A percentile compares a stretch with the other conserved stretches of the same genome.
Evolutionary conservation across 2,888 invertebrate genomes (phyloP).

Genomic region (Synergus laeviventris): DNA sequence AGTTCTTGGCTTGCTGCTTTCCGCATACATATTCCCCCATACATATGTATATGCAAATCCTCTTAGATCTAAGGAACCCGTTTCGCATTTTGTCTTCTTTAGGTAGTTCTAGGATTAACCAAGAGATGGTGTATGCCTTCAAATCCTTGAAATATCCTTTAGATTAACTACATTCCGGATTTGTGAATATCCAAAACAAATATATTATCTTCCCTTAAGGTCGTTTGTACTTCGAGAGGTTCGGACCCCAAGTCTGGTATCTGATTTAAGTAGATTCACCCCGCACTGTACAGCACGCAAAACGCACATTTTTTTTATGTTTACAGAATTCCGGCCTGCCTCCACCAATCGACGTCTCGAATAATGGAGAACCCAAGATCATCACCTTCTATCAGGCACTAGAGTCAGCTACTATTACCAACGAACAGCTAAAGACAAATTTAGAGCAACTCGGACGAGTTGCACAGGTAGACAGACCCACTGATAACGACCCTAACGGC

Average conservation of each 20-base stretch:
- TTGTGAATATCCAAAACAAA: constrained; percentile 27
- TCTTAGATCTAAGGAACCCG: constrained; percentile 52
- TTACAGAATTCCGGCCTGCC: constrained; percentile 68
- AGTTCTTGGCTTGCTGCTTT: constrained; percentile 56
- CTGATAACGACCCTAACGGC: constrained; percentile 62
- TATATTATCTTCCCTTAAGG: neutral
- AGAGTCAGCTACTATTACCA: constrained; percentile 71
- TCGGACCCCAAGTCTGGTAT: neutral
- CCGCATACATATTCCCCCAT: constrained; percentile 16
- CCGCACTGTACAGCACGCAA: constrained; percentile 64
- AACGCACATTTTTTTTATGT: constrained; percentile 66
- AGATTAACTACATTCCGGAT: neutral
- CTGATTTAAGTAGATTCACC: neutral
- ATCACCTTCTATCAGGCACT: constrained; percentile 72
- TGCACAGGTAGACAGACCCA: constrained; percentile 70
- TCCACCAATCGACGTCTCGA: constrained; percentile 67
- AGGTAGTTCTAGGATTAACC: constrained; percentile 59
- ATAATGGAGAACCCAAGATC: constrained; percentile 70
- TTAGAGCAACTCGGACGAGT: constrained; percentile 63
- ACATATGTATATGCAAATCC: constrained; percentile 45
- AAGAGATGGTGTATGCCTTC: constrained; percentile 62
- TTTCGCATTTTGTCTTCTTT: constrained; percentile 55
- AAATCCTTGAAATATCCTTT: neutral
- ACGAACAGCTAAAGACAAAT: constrained; percentile 66
- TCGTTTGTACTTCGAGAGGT: neutral